Base-by-base conservation (phyloP, 2,888 invertebrate species). In the Oscheius sp. region DNA sequence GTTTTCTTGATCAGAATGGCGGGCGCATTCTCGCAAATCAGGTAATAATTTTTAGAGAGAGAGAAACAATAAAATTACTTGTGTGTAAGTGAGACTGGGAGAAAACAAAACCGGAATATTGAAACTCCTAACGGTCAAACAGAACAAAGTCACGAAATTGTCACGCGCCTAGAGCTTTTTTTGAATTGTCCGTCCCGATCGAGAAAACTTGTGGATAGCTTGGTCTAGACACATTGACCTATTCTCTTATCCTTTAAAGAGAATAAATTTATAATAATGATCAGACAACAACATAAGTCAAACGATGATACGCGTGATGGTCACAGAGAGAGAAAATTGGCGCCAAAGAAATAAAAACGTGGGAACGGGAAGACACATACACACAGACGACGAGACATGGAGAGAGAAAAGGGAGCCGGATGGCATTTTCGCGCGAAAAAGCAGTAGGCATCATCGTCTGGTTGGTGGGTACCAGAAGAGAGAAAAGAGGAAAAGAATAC, bases 391-490 rank as follows among this genome's bases (percentile, higher is more conserved):
- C 13, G 49, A 49, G 16, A 21, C 45, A 45, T 16, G 45, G 49
- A 49, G 13, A 27, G 58, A 35, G 35, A 35, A 35, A n/a, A 35
- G 35, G 12, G 41, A 61, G 61, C 61, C 45, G 45, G 21, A 61
- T 61, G 43, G 29, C 29, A 27, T 25, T 5, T 16, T 3, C n/a
- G 18, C n/a, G 3, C 6, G 13, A 49, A 25, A 21, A 18, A 55
- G 55, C 23, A 18, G 55, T 13, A 5, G 63, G 63, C 63, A 45
- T n/a, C 45, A 16, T 23, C 63, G 63, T 66, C 66, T 66, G 52
- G 66, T 66, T 66, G 52, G 35, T 35, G 35, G 35, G 35, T 35
- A 35, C 27, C 66, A 66, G 66, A 66, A 66, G 66, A 52, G 66
- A 66, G 21, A 52, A 29, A 52, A 25, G 66, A 66, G 16, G 29